Evolutionary conservation across 2,113 vertebrate genomes (phyloP), one percentile per base, ranked within the genome.

Genomic region (Nothocercus nigrocapillus): DNA sequence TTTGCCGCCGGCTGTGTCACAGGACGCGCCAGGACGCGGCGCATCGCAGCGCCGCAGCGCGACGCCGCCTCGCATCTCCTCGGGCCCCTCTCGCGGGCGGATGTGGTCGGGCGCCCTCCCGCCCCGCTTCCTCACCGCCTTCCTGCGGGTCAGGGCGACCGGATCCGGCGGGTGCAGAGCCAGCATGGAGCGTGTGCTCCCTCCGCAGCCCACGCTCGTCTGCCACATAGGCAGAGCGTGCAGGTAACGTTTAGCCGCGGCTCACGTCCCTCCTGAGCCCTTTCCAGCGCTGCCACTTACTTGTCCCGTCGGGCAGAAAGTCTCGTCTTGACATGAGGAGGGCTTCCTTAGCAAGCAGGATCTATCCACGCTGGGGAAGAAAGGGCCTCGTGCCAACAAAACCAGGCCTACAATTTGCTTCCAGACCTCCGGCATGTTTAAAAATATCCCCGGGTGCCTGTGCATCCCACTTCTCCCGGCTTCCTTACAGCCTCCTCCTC

Each of bases 371-470:
- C 40, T 25, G 66, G 49, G 53, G 67, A 74, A 94, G 78, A 79
- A 91, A 88, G 68, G 87, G 88, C 68, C 69, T 67, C 53, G 47
- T 83, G 94, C 93, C 94, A 95, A 61, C 45, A 88, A 91, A 96
- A 59, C 75, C 59, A 85, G 82, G 69, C 88, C 82, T 74, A 95
- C 95, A 85, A 79, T 88, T 75, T 84, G 91, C 73, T 95, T 61
- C 78, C 51, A 95, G 90, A 88, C 76, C 68, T 88, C 51, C 45
- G 93, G 64, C 72, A 72, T 0, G 2, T 95, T 91, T 95, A 88
- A 95, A 96, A 95, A 93, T 94, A 90, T 83, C 82, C 75, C 64
- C 51, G 76, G 38, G 76, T 95, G 85, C 80, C 90, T 69, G 68
- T 44, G 51, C 63, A 79, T 88, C 93, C 87, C 70, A 47, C 59